These are phyloP conservation scores for Plutomurus gul DNA, from an alignment of 1,140 invertebrate genomes.

Conservation along the genomic window DNA sequence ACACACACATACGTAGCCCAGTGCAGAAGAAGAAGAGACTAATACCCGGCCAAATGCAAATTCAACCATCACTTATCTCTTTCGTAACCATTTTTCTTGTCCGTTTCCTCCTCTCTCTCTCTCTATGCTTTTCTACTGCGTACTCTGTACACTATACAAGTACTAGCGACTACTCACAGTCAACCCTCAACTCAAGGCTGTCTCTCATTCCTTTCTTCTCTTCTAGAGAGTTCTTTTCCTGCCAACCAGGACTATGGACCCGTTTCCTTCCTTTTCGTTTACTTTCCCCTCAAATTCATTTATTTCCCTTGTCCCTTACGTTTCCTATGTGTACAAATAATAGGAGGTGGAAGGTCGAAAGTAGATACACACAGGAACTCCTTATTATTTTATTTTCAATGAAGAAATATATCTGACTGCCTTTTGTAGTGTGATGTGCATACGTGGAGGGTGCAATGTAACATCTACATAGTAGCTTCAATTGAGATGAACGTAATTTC, in stretches of 20 bases:
- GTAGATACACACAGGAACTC: not conserved
- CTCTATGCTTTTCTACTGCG: not conserved
- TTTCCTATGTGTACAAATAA: no score
- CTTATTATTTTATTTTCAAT: constrained; percentile 18
- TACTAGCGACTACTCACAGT: no score
- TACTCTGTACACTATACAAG: no score
- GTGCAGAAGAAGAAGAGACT: not conserved
- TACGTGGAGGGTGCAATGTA: no score
- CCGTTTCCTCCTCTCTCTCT: not conserved
- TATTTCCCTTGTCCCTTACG: constrained; percentile 1
- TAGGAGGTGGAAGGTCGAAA: no score
- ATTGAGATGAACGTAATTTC: no score
- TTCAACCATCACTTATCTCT: constrained; percentile 32
- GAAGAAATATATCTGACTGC: not conserved
- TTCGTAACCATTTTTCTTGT: constrained; percentile 33
- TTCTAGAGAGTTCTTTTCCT: not conserved
- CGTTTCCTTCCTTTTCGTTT: not conserved
- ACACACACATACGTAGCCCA: not conserved
- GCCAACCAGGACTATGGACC: not conserved
- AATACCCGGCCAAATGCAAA: constrained; percentile 31
- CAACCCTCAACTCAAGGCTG: not conserved
- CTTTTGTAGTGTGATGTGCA: no score
- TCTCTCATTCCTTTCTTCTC: not conserved
- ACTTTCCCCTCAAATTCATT: constrained; percentile 28
- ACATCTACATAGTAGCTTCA: no score